Base-by-base conservation (phyloP, 1,140 invertebrate genomes). In the Pogonomyrmex barbatus region DNA sequence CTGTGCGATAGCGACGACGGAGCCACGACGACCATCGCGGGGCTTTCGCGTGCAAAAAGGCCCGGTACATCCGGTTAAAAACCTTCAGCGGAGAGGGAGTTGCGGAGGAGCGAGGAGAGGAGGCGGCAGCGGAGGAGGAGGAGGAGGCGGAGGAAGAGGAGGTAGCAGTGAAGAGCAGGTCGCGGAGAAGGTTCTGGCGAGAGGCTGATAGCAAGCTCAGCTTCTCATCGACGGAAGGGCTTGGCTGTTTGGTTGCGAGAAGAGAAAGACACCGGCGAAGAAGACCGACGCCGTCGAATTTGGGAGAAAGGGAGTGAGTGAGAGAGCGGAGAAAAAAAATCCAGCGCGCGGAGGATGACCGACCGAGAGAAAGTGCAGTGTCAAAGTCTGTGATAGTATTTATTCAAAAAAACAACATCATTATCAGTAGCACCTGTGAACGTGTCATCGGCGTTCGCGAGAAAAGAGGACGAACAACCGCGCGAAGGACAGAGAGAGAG, bases 301-400 rank as follows among this genome's bases (percentile, higher is more conserved):
- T 24, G 45, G 67, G 78, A 82, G 76, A 73, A 71, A 77, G n/a
- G 39, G 33, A 75, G 17, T 36, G 56, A 47, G 54, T 42, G 56
- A 17, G 39, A n/a, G 70, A 39, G 54, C 24, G 17, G 70, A 30
- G 45, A 52, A 73, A 63, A 73, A 45, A 52, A 76, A 39, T 67
- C 24, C 45, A 58, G 54, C 60, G 42, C 60, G 36, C 67, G 75
- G 47, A 71, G 83, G 68, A 87, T 83, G 77, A 82, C 75, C 45
- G 71, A 73, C 67, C 14, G 88, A 63, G 78, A 81, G 79, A 75
- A 73, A 67, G 90, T 88, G 90, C 90, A 91, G 91, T 92, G 91
- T 92, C 88, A 91, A 92, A 93, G 92, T 94, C 94, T 95, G 94
- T 95, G 94, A 95, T 94, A 94, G 93, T 94, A 94, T 94, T 94